These are phyloP conservation scores for Oxytorus armatus DNA, from an alignment of 2,888 invertebrate genomes.

Conservation along the genomic window DNA sequence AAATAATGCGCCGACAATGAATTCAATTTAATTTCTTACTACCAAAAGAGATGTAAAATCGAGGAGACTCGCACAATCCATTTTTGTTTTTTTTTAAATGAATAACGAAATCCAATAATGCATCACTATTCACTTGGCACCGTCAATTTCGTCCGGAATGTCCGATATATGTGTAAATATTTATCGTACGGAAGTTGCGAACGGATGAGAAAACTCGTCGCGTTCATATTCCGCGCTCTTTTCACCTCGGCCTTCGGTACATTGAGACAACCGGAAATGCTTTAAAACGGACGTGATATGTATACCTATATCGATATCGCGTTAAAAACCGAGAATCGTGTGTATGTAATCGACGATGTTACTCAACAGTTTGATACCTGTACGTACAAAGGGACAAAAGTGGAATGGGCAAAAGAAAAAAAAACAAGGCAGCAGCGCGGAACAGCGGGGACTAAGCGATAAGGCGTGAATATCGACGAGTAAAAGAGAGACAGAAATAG, in stretches of 20 bases:
- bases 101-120: too few species aligned
- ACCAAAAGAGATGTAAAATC: too few species aligned
- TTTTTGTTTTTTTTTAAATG: too few species aligned
- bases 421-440: conserved; percentile 13
- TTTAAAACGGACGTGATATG: conserved; percentile 36
- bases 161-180: too few species aligned
- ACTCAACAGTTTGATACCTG: conserved; percentile 46
- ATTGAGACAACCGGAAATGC: conserved; percentile 57
- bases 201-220: conserved; percentile 37
- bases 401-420: conserved; percentile 10
- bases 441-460: conserved; percentile 45
- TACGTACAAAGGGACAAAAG: conserved; percentile 32
- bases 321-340: conserved; percentile 18
- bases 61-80: too few species aligned
- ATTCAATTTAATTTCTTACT: too few species aligned
- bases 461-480: conserved; percentile 52
- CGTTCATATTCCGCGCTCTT: conserved; percentile 36
- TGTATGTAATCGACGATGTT: conserved; percentile 13
- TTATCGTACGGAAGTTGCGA: too few species aligned
- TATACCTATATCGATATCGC: conserved; percentile 22
- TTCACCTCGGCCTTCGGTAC: conserved; percentile 2
- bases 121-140: too few species aligned
- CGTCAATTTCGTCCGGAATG: too few species aligned
- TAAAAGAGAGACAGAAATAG: conserved; percentile 11
- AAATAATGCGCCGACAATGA: too few species aligned